A percentile compares a stretch with the other conserved stretches of the same genome.
Conservation (phyloP, 2,113 vertebrate genomes). For the Pavo muticus region DNA sequence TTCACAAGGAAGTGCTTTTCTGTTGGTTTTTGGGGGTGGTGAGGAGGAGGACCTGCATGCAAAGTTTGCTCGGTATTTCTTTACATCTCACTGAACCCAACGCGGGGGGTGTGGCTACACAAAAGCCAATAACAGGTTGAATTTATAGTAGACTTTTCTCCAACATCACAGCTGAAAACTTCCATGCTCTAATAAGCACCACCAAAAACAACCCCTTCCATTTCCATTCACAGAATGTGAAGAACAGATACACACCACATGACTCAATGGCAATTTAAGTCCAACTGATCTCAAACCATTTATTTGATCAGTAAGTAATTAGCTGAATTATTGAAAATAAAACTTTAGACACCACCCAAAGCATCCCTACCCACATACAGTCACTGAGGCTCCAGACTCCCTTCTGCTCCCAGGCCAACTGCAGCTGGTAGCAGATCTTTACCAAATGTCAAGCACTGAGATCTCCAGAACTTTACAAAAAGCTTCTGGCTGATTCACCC, state of each 20-base stretch:
- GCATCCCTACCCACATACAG: not conserved
- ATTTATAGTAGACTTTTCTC: not conserved
- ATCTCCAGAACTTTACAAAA: not conserved
- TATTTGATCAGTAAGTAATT: slow-evolving; percentile 6
- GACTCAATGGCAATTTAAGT: not conserved
- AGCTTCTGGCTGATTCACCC: not conserved
- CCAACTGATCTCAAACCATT: not conserved
- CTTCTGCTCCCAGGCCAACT: not conserved
- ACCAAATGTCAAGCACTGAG: not conserved
- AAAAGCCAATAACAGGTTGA: slow-evolving; percentile 10
- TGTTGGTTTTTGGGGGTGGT: not conserved
- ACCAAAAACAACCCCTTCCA: slow-evolving; percentile 28
- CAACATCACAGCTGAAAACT: slow-evolving; percentile 1
- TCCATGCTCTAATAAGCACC: slow-evolving; percentile 40
- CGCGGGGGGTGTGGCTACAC: not conserved
- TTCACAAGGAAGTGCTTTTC: not conserved
- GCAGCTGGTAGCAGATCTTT: not conserved
- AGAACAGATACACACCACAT: not conserved
- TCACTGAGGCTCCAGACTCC: not conserved
- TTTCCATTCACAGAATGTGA: not conserved
- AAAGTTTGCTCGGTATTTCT: slow-evolving; percentile 38
- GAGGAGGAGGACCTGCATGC: not conserved
- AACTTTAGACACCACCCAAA: not conserved
- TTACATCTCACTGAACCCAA: slow-evolving; percentile 34
- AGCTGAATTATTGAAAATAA: slow-evolving; percentile 2